Evolutionary conservation across 2,113 vertebrate species (phyloP).

Genomic region (Chamaetylas fuelleborni): DNA sequence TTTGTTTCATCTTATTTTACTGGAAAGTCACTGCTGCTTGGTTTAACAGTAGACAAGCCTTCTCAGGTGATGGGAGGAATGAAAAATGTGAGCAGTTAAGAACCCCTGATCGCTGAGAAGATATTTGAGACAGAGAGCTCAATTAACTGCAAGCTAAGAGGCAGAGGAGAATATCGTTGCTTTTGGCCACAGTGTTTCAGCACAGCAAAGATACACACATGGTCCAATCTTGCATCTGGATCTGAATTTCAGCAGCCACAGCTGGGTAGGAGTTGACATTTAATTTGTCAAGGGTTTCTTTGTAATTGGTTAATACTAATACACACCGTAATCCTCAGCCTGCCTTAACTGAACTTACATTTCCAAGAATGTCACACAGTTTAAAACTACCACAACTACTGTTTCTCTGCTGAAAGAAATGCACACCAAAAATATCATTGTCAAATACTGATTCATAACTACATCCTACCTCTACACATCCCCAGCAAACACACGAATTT

Average conservation of each 20-base stretch:
- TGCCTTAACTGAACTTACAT: background rate
- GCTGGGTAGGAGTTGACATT: background rate
- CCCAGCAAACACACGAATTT: background rate
- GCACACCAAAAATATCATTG: background rate
- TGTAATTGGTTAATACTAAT: conserved; percentile 30
- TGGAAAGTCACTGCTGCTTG: background rate
- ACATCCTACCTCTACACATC: fast-evolving
- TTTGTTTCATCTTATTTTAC: conserved; percentile 24
- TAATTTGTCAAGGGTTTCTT: conserved; percentile 35
- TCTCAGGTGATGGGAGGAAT: conserved; percentile 42
- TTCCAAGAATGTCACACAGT: background rate
- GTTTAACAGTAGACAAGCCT: conserved; percentile 21
- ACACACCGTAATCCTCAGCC: background rate
- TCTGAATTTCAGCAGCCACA: conserved; percentile 31
- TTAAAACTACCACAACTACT: background rate
- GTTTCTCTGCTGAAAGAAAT: background rate
- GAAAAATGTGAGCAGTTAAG: conserved; percentile 63
- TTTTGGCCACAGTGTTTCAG: conserved; percentile 16
- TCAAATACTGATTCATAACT: background rate
- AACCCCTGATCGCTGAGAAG: conserved; percentile 49
- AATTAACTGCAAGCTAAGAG: conserved; percentile 33
- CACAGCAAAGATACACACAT: background rate
- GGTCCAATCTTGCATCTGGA: conserved; percentile 15
- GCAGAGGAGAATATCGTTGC: background rate
- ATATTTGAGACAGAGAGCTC: conserved; percentile 45